Evolutionary conservation across 2,888 invertebrate species (phyloP).

Genomic region (Nasonia oneida): DNA sequence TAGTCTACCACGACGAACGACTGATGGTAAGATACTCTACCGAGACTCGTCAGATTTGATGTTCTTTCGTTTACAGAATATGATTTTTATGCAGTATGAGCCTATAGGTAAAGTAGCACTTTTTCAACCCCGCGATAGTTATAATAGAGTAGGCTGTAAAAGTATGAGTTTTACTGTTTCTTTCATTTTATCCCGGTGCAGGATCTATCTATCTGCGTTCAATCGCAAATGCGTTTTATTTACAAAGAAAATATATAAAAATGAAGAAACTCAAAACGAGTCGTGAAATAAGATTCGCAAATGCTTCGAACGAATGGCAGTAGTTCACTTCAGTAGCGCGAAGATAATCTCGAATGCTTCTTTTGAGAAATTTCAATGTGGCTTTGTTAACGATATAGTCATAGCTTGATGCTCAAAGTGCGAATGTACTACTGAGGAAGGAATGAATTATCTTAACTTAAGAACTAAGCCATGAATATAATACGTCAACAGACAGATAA

Average conservation of each 20-base stretch:
- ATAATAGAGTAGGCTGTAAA: constrained; percentile 46
- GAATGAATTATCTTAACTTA: constrained; percentile 2
- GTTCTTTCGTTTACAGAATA: constrained; percentile 47
- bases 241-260: constrained; percentile 48
- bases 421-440: background rate
- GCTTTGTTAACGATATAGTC: background rate
- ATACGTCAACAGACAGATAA: background rate
- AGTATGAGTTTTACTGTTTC: constrained; percentile 46
- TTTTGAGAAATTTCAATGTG: background rate
- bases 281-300: constrained; percentile 43
- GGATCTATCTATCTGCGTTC: constrained; percentile 22
- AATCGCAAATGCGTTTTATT: constrained; percentile 50
- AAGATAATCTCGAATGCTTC: background rate
- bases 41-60: background rate
- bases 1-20: background rate
- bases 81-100: constrained; percentile 46
- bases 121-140: constrained; percentile 41
- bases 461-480: constrained; percentile 10
- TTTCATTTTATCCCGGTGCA: constrained; percentile 27
- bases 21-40: background rate
- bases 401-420: background rate
- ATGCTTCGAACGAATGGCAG: constrained; percentile 56
- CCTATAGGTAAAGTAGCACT: constrained; percentile 57
- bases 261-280: constrained; percentile 19
- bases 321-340: constrained; percentile 33